Percentiles rank a stretch among this genome's conserved stretches.
phyloP scores from a whole-genome alignment of 2,113 vertebrate genomes.

The Sterrhoptilus dennistouni region DNA sequence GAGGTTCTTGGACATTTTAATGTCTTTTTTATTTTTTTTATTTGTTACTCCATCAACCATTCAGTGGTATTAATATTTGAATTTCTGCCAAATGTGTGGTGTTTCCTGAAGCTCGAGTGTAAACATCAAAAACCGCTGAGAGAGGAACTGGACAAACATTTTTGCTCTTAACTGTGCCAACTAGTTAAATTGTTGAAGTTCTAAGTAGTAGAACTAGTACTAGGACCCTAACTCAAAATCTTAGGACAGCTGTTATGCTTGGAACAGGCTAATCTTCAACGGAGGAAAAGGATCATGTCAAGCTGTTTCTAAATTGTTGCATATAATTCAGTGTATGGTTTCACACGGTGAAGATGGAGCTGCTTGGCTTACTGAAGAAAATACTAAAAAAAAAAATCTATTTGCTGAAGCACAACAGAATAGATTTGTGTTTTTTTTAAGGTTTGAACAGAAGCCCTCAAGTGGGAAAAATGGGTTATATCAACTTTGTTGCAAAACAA shows the following conservation, averaged over 20 bases:
- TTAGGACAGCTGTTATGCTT: background rate
- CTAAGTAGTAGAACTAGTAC: background rate
- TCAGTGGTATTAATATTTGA: background rate
- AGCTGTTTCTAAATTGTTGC: background rate
- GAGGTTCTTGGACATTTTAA: background rate
- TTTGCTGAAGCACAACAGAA: background rate
- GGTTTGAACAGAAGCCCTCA: background rate
- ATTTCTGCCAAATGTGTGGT: background rate
- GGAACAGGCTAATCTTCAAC: background rate
- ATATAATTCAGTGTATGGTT: background rate
- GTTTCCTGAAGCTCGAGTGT: background rate
- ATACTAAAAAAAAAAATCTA: background rate
- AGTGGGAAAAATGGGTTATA: background rate
- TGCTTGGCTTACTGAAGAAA: background rate
- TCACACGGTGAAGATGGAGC: background rate
- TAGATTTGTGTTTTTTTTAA: fast-evolving
- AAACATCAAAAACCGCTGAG: background rate
- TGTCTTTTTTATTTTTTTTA: fast-evolving
- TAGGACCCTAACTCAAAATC: background rate
- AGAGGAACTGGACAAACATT: background rate
- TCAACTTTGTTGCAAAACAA: background rate
- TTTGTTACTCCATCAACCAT: background rate
- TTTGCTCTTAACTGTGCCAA: background rate
- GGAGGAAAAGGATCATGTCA: background rate
- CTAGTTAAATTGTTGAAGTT: no score